Evolutionary conservation across 2,888 invertebrate species (phyloP).

Genomic region (Cheilosia soror): DNA sequence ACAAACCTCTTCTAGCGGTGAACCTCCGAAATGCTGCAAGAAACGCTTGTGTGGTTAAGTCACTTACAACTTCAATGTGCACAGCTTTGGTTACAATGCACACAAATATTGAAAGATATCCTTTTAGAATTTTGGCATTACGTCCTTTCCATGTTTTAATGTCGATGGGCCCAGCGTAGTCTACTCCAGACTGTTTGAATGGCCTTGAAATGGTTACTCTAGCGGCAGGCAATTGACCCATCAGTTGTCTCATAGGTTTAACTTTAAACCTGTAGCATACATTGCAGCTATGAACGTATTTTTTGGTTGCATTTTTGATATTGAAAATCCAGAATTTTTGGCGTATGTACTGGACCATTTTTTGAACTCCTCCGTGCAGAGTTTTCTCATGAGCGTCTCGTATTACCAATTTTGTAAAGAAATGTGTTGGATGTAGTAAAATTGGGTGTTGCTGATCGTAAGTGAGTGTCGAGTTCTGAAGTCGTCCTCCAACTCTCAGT

Average conservation of each 20-base stretch:
- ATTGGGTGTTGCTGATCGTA: not conserved
- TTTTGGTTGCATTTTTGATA: not conserved
- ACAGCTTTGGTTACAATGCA: constrained; percentile 76
- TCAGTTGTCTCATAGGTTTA: constrained; percentile 61
- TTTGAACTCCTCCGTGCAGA: not conserved
- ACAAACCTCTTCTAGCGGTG: constrained; percentile 76
- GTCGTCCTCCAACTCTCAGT: not conserved
- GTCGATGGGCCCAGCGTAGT: constrained; percentile 74
- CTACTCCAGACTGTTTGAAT: constrained; percentile 55
- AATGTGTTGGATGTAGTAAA: not conserved
- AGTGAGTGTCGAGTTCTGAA: not conserved
- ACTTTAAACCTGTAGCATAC: constrained; percentile 39
- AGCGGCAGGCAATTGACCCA: constrained; percentile 75
- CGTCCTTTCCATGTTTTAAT: constrained; percentile 50
- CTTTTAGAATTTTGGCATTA: constrained; percentile 72
- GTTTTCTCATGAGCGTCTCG: not conserved
- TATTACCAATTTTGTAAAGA: not conserved
- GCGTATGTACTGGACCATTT: not conserved
- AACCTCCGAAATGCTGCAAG: constrained; percentile 77
- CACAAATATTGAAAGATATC: constrained; percentile 77
- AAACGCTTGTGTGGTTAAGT: constrained; percentile 75
- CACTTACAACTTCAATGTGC: constrained; percentile 62
- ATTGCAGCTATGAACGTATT: constrained; percentile 32
- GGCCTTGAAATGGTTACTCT: constrained; percentile 10
- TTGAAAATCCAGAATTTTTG: not conserved